Conservation (phyloP, 2,888 invertebrate species). For the Lasioglossum malachurum region DNA sequence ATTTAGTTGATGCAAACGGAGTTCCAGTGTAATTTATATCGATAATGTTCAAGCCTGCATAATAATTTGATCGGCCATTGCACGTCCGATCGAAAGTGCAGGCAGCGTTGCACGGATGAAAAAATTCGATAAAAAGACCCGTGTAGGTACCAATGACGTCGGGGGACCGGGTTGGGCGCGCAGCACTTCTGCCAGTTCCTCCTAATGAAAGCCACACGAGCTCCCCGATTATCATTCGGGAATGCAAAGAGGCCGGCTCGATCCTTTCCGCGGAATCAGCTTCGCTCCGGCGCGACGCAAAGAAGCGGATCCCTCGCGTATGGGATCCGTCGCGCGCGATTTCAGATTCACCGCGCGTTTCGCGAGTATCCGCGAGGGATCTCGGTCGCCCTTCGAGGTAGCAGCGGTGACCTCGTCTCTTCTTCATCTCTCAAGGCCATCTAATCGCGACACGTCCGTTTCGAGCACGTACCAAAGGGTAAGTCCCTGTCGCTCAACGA, state of each 20-base stretch:
- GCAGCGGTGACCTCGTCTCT: constrained; percentile 76
- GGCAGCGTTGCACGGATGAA: not conserved
- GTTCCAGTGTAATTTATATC: too few relatives aligned
- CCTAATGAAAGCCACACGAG: constrained; percentile 25
- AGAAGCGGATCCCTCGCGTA: not conserved
- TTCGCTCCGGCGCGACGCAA: not conserved
- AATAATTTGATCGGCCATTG: not conserved
- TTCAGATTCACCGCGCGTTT: constrained; percentile 76
- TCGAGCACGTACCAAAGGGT: constrained; percentile 46
- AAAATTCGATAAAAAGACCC: constrained; percentile 35
- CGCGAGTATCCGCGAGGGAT: constrained; percentile 56
- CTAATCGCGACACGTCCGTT: constrained; percentile 64
- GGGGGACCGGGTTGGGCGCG: not conserved
- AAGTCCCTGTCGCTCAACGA: constrained; percentile 75
- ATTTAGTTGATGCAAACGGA: too few relatives aligned
- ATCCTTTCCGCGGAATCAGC: constrained; percentile 26
- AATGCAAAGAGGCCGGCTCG: constrained; percentile 13
- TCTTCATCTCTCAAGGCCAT: constrained; percentile 81
- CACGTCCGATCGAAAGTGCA: not conserved
- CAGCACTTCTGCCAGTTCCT: not conserved
- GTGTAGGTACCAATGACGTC: constrained; percentile 47
- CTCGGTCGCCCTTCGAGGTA: constrained; percentile 73
- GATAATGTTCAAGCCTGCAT: not conserved
- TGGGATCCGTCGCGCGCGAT: constrained; percentile 49
- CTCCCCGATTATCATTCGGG: constrained; percentile 36